Evolutionary conservation across 2,113 vertebrate species (phyloP).

Genomic region (Pollimyrus isidori): DNA sequence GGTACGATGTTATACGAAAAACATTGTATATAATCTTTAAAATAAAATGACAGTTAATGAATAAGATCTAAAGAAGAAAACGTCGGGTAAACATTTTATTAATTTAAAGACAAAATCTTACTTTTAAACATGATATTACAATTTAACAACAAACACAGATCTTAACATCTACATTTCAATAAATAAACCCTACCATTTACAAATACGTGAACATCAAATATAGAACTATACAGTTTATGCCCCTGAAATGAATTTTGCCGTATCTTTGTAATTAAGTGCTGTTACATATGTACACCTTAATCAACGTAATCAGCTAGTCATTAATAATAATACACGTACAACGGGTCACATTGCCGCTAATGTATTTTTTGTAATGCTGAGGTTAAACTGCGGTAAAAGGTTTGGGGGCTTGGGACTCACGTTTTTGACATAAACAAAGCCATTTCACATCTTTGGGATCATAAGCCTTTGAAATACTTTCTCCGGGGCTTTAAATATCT

Average conservation of each 20-base stretch:
- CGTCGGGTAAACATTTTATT: not conserved
- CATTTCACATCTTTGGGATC: not conserved
- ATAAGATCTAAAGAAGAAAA: not conserved
- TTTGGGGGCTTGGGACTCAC: not conserved
- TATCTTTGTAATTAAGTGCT: not conserved
- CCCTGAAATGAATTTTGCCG: not conserved
- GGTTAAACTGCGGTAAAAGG: not conserved
- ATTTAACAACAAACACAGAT: slow-evolving; percentile 1
- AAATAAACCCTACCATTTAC: slow-evolving; percentile 7
- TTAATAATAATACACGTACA: not conserved
- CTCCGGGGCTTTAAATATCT: not conserved
- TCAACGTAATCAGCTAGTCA: not conserved
- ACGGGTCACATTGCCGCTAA: not conserved
- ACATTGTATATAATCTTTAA: not conserved
- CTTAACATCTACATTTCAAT: not conserved
- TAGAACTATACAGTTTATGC: not conserved
- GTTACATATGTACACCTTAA: not conserved
- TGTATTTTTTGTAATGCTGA: not conserved
- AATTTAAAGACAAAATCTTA: not conserved
- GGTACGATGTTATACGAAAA: not conserved
- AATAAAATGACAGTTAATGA: not conserved
- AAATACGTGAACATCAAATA: not conserved
- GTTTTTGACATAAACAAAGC: not conserved
- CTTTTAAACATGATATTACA: not conserved
- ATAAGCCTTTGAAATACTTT: not conserved